phyloP scores from a whole-genome alignment of 2,113 vertebrate genomes.

The Pseudopipra pipra region DNA sequence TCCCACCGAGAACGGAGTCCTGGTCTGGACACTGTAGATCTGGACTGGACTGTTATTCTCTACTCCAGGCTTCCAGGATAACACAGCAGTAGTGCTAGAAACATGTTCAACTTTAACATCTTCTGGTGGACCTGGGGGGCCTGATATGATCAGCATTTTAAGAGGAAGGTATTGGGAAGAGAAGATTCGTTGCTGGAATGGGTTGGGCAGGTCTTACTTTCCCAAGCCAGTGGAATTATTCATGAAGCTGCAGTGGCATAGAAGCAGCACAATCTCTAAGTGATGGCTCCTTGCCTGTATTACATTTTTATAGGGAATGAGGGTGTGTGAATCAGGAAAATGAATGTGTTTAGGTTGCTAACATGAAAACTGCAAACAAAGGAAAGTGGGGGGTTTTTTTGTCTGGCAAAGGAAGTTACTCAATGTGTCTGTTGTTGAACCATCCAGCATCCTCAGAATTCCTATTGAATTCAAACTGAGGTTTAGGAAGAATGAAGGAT shows the following conservation, averaged over 20 bases:
- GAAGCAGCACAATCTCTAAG: background rate
- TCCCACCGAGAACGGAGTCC: conserved; percentile 95
- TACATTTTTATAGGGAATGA: background rate
- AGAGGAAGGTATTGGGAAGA: background rate
- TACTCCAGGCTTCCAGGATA: conserved; percentile 89
- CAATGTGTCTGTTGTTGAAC: background rate
- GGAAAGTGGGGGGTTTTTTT: background rate
- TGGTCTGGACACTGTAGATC: conserved; percentile 86
- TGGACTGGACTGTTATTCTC: conserved; percentile 97
- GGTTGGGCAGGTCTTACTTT: background rate
- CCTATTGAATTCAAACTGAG: background rate
- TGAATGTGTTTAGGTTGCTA: background rate
- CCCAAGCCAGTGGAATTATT: background rate
- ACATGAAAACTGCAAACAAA: background rate
- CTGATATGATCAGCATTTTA: conserved; percentile 72
- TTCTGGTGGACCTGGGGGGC: conserved; percentile 91
- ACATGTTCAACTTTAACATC: conserved; percentile 88
- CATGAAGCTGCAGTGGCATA: background rate
- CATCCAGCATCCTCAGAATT: background rate
- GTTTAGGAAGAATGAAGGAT: background rate
- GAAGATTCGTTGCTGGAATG: background rate
- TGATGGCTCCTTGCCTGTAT: background rate
- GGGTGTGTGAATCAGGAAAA: background rate
- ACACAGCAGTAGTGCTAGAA: conserved; percentile 86
- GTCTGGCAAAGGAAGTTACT: background rate